Base-by-base conservation (phyloP, 2,888 invertebrate species). In the Leptopilina syphax region DNA sequence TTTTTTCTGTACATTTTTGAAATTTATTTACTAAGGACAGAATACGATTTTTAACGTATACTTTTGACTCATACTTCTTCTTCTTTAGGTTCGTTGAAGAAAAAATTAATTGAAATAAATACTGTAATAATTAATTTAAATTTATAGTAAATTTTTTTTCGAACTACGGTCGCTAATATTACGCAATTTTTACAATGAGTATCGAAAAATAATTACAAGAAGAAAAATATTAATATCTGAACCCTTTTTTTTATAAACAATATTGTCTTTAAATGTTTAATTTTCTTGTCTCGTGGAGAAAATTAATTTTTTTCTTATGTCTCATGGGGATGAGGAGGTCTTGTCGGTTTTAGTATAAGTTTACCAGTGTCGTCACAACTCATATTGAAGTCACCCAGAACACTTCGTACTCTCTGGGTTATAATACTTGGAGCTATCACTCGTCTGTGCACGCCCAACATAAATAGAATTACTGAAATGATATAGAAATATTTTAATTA, bases 301-400 rank as follows among this genome's bases (percentile, higher is more conserved):
- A 70, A 34, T 24, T 18, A 70, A 57, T 13, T 8, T 4, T 5
- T 65, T 80, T 79, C 82, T 86, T 87, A 91, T 81, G 89, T 90
- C 80, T 92, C 92, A 76, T 91, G 91, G 12, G 89, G 89, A 87
- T 91, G 91, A 10, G 89, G 85, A 54, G 90, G 90, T 86, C 91
- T 87, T 41, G 91, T 90, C 1, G 98, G 98, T 92, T 98, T 98
- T 57, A 99, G 93, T 88, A 99, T 98, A 76, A 99, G 94, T 93
- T 98, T 98, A 80, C 98, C 98, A 50, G 98, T 98, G 91, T 99
- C 98, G 90, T 98, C 98, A 92, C 99, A 99, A 41, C 98, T 98
- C 98, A 99, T 98, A 92, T 99, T 99, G 92, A 98, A 99, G 92
- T 99, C 98, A 66, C 96, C 96, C 78, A 99, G 94, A 1, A 98